Evolutionary conservation across 2,797 vertebrate species (phyloP).

Genomic region (Squalus acanthias): DNA sequence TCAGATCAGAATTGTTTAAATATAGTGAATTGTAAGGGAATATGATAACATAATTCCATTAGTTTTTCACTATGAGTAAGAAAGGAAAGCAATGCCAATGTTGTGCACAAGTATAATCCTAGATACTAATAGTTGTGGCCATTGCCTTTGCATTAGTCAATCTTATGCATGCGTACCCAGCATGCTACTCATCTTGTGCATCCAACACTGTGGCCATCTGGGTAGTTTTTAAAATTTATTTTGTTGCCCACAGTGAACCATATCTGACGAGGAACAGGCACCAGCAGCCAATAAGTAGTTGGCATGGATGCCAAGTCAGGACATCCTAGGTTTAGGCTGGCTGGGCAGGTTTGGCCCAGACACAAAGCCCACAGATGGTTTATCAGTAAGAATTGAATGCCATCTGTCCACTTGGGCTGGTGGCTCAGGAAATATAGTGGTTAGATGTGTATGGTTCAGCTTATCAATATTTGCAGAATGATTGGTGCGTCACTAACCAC

Average conservation of each 20-base stretch:
- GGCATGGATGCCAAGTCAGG: not conserved
- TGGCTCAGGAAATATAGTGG: not conserved
- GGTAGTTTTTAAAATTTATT: not conserved
- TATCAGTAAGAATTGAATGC: not conserved
- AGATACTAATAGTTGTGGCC: not conserved
- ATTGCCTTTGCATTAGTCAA: not conserved
- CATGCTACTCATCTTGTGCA: not conserved
- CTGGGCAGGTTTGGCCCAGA: not conserved
- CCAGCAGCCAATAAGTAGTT: not conserved
- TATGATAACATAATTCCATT: not conserved
- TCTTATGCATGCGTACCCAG: not conserved
- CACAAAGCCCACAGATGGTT: constrained; percentile 19
- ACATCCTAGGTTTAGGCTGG: not conserved
- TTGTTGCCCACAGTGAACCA: not conserved
- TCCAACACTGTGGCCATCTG: not conserved
- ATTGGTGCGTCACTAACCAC: not conserved
- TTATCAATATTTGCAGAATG: not conserved
- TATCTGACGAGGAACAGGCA: not conserved
- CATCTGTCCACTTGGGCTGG: not conserved
- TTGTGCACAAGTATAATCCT: not conserved
- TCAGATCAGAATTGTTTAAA: not conserved
- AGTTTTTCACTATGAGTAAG: not conserved
- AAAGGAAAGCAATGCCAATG: not conserved
- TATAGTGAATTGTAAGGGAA: not conserved
- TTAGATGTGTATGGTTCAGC: not conserved